phyloP scores from a whole-genome alignment of 37 sponge, comb jelly and placozoan genomes.

The Lycopodina hypogea region DNA sequence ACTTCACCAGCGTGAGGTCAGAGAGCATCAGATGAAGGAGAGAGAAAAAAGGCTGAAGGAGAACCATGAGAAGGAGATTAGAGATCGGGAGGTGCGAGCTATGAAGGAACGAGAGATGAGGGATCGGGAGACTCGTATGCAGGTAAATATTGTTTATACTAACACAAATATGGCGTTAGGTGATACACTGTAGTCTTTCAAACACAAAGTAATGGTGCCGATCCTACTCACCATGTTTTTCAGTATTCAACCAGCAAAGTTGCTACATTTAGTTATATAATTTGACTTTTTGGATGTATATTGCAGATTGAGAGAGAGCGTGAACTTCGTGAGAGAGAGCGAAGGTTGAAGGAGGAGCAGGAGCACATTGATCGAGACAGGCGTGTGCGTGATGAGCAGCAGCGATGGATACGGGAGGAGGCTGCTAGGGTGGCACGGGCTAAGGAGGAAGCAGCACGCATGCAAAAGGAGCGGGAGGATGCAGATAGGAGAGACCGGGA shows the following conservation, averaged over 20 bases:
- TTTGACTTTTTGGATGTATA: too few species aligned
- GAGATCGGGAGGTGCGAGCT: conserved; percentile 38
- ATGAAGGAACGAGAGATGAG: conserved; percentile 41
- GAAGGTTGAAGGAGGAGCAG: conserved; percentile 21
- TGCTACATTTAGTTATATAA: too few species aligned
- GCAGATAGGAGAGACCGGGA: conserved; percentile 24
- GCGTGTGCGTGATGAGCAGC: conserved; percentile 23
- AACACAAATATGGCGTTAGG: background rate
- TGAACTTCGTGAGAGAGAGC: conserved; percentile 41
- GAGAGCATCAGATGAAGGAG: conserved; percentile 50
- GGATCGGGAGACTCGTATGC: conserved; percentile 35
- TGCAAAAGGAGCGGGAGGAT: conserved; percentile 4
- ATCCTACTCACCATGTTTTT: too few species aligned
- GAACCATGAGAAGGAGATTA: conserved; percentile 27
- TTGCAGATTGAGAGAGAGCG: conserved; percentile 29
- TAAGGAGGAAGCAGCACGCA: conserved; percentile 9
- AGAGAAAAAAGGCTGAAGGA: conserved; percentile 39
- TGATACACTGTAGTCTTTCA: too few species aligned
- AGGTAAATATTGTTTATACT: background rate
- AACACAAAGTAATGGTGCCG: too few species aligned
- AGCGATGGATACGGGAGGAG: conserved; percentile 20
- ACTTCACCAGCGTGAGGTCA: conserved; percentile 32
- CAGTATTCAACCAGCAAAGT: too few species aligned
- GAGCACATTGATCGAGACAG: conserved; percentile 30
- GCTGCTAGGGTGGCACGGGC: conserved; percentile 2